Base-by-base conservation (phyloP, 2,888 invertebrate genomes). In the Entomobrya multifasciata region DNA sequence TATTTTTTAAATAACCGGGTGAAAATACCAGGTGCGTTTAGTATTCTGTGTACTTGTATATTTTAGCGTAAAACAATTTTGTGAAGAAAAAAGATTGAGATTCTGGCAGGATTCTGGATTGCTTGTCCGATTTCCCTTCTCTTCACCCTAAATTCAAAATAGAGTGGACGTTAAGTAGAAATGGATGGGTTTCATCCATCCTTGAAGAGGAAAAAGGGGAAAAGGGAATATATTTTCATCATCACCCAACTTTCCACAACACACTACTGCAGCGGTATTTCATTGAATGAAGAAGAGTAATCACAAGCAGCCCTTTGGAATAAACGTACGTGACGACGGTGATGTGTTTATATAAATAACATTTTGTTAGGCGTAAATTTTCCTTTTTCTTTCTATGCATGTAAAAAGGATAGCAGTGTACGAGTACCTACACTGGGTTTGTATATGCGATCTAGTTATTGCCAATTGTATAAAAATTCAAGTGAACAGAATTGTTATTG, bases 401-500 rank as follows among this genome's bases (percentile, higher is more conserved):
- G n/a, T n/a, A n/a, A n/a, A n/a, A n/a, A n/a, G n/a, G n/a, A n/a
- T n/a, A n/a, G n/a, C n/a, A n/a, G n/a, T 36, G 36, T 6, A 8
- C 36, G 5, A 6, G 8, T 36, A 36, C 36, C 36, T 36, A 36
- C 36, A 36, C 36, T 6, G 5, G 8, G 4, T 36, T 36, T 36
- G 5, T 36, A 36, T 4, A 36, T 36, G 8, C 36, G 5, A 6
- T 36, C 5, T 4, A 6, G 36, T 36, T 36, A 8, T 36, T 36
- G 65, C 10, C 65, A 57, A 65, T 27, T 65, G 65, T 65, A 22
- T 57, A 36, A n/a, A 27, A 76, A 74, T 65, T 76, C 17, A 20
- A 65, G 22, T 15, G 41, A 76, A 65, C 30, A 52, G n/a, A 36
- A 74, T 83, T 74, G 74, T 74, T 74, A 83, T 62, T 83, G 83